These are phyloP conservation scores for Gasterosteus nipponicus DNA, from an alignment of 2,113 vertebrate genomes.

Conservation along the genomic window DNA sequence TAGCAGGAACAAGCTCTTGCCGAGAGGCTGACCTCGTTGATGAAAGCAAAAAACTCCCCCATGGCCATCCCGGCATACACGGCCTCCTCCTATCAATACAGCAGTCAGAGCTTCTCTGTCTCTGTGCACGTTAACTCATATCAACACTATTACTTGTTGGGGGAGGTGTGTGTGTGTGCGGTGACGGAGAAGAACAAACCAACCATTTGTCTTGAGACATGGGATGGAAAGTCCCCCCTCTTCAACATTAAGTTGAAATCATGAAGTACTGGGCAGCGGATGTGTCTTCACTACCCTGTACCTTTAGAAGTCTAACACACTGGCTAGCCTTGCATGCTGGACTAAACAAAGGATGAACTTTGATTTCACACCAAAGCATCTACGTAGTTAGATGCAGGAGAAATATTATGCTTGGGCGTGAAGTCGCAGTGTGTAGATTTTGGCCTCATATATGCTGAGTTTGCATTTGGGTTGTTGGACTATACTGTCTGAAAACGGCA, in stretches of 20 bases:
- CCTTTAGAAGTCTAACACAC: not conserved
- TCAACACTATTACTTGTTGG: conserved; percentile 63
- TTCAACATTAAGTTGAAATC: conserved; percentile 45
- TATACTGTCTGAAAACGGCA: not conserved
- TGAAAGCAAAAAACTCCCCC: conserved; percentile 69
- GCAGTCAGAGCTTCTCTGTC: conserved; percentile 60
- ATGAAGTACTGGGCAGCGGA: conserved; percentile 23
- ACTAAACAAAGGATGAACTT: not conserved
- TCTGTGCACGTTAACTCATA: conserved; percentile 58
- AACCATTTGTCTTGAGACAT: conserved; percentile 65
- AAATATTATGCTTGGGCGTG: not conserved
- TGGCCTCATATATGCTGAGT: not conserved
- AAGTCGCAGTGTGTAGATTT: not conserved
- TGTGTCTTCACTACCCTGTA: conserved; percentile 12
- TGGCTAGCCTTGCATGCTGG: not conserved
- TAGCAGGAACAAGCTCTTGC: conserved; percentile 66
- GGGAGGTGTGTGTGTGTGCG: conserved; percentile 37
- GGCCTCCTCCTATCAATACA: conserved; percentile 52
- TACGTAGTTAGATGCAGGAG: not conserved
- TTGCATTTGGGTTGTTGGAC: not conserved
- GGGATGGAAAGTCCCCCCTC: conserved; percentile 20
- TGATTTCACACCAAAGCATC: not conserved
- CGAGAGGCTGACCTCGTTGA: conserved; percentile 70
- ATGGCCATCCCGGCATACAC: conserved; percentile 43
- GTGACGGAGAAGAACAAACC: conserved; percentile 64